phyloP scores from a whole-genome alignment of 2,113 vertebrate species.

The Lepus timidus region DNA sequence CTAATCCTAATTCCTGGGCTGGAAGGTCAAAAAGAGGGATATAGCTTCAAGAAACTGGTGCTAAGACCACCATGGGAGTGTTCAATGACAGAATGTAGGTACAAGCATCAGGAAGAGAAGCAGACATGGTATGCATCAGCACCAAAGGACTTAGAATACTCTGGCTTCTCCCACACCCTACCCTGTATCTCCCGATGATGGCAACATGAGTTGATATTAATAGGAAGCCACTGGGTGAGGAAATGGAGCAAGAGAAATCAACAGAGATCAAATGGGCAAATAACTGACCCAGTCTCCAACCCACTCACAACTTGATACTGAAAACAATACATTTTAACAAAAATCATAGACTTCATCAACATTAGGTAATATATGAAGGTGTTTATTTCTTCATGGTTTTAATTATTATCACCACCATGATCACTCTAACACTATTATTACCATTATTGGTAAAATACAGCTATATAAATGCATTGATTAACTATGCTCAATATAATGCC shows the following conservation, averaged over 20 bases:
- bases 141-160: neutral
- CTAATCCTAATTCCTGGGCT: neutral
- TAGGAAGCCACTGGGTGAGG: neutral
- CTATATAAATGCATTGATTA: neutral
- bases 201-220: neutral
- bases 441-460: neutral
- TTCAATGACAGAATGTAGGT: neutral
- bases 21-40: neutral
- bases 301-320: neutral
- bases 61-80: accelerated
- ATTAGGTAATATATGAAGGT: neutral
- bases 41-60: neutral
- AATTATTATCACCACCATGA: neutral
- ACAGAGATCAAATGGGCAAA: neutral
- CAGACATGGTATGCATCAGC: neutral
- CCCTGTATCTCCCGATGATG: neutral
- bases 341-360: neutral
- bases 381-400: neutral
- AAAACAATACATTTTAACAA: neutral
- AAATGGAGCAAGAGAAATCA: neutral
- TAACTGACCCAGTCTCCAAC: neutral
- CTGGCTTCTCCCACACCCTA: too few relatives aligned
- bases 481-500: neutral
- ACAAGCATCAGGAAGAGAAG: neutral
- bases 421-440: neutral